Base-by-base conservation (phyloP, 35 echinoderm and acorn worm species). In the Acanthaster planci region DNA sequence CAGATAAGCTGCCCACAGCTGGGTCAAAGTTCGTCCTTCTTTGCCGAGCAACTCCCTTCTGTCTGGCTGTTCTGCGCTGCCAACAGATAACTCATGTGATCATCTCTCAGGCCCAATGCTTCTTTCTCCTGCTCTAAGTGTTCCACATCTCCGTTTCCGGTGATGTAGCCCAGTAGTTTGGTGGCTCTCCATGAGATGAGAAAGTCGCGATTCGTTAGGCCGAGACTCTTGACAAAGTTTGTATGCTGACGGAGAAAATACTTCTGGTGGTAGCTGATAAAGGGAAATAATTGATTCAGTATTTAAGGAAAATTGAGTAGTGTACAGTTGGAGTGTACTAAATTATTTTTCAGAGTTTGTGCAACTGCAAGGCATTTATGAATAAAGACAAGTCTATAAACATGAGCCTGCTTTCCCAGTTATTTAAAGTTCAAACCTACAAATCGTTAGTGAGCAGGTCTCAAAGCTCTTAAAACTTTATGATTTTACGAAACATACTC, bases 251-350 rank as follows among this genome's bases (percentile, higher is more conserved):
- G 93, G 42, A 95, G 89, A 80, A 95, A 95, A 55, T 95, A 95
- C 76, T 95, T 95, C 81, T 95, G 93, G 53, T 94, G 93, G 77
- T 94, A 94, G 77, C 93, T 94, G 89, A 23, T 38, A 85, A 83
- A 78, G 37, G 81, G 81, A 64, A 72, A 32, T 27, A 52, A 40
- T 3, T 51, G 80, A 10, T 79, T 79, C 2, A 78, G 27, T 37
- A 16, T 4, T 31, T 22, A 22, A 55, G 8, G 42, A 47, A 4
- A 47, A 12, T 47, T 47, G 4, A 47, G 42, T 47, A 12, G 4
- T 47, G 42, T 12, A 47, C 42, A 47, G 42, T 47, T 12, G 12
- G n/a, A n/a, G n/a, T n/a, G n/a, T n/a, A n/a, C n/a, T n/a, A n/a
- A n/a, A n/a, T n/a, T n/a, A n/a, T n/a, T n/a, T n/a, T n/a, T n/a